Conservation (phyloP, 2,113 vertebrate species). For the Perccottus glenii region DNA sequence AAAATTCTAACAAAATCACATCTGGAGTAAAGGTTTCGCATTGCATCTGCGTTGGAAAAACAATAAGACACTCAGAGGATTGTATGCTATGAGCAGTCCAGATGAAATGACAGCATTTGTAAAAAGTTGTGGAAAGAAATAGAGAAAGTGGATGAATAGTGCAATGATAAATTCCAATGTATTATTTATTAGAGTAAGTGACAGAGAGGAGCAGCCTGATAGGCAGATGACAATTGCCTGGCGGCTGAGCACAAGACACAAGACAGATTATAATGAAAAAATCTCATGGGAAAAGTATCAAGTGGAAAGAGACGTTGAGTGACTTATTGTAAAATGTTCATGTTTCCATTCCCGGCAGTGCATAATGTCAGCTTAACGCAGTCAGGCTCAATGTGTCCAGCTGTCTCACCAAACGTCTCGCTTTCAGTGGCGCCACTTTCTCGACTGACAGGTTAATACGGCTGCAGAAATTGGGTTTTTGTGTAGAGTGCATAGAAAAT, state of each 20-base stretch:
- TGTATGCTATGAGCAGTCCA: neutral
- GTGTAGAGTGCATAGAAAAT: slow-evolving; percentile 52
- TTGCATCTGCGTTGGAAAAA: slow-evolving; percentile 1
- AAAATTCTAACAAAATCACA: neutral
- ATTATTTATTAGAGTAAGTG: slow-evolving; percentile 63
- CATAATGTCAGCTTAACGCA: slow-evolving; percentile 54
- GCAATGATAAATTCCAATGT: slow-evolving; percentile 42
- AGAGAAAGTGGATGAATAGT: neutral
- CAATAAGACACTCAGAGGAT: slow-evolving; percentile 7
- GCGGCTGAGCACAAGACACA: slow-evolving; percentile 40
- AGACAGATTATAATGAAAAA: slow-evolving; percentile 52
- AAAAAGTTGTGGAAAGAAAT: slow-evolving; percentile 11
- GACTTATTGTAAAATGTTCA: slow-evolving; percentile 63
- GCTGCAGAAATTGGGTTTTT: slow-evolving; percentile 64
- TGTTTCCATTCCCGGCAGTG: slow-evolving; percentile 64
- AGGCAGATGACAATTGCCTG: slow-evolving; percentile 37
- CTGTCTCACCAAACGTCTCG: slow-evolving; percentile 10
- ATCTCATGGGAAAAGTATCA: slow-evolving; percentile 70
- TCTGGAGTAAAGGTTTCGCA: neutral
- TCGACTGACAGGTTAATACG: slow-evolving; percentile 71
- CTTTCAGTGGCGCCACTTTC: slow-evolving; percentile 73
- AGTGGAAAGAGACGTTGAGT: slow-evolving; percentile 26
- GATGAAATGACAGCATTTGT: neutral
- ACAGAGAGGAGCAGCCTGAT: slow-evolving; percentile 34
- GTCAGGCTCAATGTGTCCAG: slow-evolving; percentile 27